Evolutionary conservation across 1,140 invertebrate species (phyloP).

Genomic region (Scaptomyza graminum): DNA sequence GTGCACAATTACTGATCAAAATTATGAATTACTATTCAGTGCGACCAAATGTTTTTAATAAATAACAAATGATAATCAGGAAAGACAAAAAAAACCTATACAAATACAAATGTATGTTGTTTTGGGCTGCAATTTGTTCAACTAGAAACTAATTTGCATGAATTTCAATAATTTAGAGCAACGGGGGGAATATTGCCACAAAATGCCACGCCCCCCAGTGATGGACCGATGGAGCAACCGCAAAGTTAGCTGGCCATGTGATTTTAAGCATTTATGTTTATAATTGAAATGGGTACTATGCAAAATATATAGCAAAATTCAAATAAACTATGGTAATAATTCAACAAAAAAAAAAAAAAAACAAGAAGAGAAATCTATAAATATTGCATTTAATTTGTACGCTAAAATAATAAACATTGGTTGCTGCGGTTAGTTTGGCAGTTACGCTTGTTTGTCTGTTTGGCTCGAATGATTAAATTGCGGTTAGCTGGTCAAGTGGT

Average conservation of each 20-base stretch:
- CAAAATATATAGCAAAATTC: constrained; percentile 29
- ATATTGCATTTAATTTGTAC: constrained; percentile 75
- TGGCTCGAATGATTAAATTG: constrained; percentile 69
- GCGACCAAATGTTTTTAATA: constrained; percentile 19
- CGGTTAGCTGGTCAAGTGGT: constrained; percentile 38
- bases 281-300: constrained; percentile 56
- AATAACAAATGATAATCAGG: constrained; percentile 33
- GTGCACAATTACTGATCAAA: constrained; percentile 13
- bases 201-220: not conserved
- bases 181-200: constrained; percentile 2
- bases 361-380: constrained; percentile 77
- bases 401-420: constrained; percentile 79
- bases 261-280: constrained; percentile 55
- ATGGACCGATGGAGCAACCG: constrained; percentile 14
- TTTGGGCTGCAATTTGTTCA: constrained; percentile 35
- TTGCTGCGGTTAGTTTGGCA: constrained; percentile 60
- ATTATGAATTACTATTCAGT: constrained; percentile 23
- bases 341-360: constrained; percentile 47
- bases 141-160: constrained; percentile 63
- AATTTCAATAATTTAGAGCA: constrained; percentile 59
- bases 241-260: constrained; percentile 36
- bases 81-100: constrained; percentile 7
- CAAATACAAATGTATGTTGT: constrained; percentile 3
- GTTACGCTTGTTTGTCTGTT: constrained; percentile 44
- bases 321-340: constrained; percentile 50